A percentile compares a stretch with the other conserved stretches of the same genome.
These are phyloP conservation scores for Ips nitidus DNA, from an alignment of 1,140 invertebrate genomes.

Conservation along the genomic window DNA sequence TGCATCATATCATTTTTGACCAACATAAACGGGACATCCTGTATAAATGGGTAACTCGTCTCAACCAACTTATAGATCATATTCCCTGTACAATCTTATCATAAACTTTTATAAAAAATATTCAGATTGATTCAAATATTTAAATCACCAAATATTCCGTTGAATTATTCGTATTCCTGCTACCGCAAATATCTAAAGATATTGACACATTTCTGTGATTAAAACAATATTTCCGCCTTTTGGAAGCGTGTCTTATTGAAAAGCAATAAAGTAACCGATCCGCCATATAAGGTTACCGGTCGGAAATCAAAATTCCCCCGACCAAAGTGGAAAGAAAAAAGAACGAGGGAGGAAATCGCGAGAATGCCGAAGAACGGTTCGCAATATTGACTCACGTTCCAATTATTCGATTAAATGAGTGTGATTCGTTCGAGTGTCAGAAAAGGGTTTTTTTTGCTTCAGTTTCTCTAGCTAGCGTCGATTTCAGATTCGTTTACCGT, in stretches of 20 bases:
- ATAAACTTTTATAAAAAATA: no score
- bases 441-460: conserved; percentile 19
- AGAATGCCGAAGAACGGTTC: conserved; percentile 28
- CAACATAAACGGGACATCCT: no score
- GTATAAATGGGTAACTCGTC: no score
- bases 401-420: conserved; percentile 40
- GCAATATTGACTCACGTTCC: conserved; percentile 39
- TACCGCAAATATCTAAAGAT: no score
- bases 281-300: conserved; percentile 8
- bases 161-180: no score
- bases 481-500: conserved; percentile 10
- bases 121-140: no score
- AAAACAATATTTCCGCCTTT: no score
- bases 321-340: conserved; percentile 2
- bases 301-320: conserved; percentile 5
- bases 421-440: conserved; percentile 33
- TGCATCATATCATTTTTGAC: no score
- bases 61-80: no score
- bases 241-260: neutral
- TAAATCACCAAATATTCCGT: no score
- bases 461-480: conserved; percentile 6
- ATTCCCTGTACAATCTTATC: no score
- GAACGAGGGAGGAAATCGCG: conserved; percentile 13
- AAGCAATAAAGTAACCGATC: conserved; percentile 2
- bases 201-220: no score